These are phyloP conservation scores for Nomada goodeniana DNA, from an alignment of 2,888 invertebrate species.

Conservation along the genomic window DNA sequence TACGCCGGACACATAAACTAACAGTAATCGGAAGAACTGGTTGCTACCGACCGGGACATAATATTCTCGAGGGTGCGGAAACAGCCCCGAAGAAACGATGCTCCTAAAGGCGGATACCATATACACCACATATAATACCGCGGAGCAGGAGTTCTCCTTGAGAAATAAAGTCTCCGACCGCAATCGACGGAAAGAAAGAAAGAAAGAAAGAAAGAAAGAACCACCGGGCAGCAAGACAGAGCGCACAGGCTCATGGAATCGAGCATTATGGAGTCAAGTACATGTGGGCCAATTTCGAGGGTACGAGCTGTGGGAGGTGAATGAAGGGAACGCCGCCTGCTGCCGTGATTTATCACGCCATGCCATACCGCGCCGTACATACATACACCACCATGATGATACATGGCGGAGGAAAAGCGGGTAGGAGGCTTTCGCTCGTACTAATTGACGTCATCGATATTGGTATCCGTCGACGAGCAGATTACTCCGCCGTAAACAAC, in stretches of 20 bases:
- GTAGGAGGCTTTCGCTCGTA: conserved; percentile 77
- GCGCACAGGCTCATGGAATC: conserved; percentile 55
- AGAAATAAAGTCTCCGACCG: conserved; percentile 42
- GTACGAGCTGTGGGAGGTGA: conserved; percentile 76
- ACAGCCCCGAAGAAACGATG: neutral
- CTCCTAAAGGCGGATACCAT: no score
- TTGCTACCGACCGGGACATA: conserved; percentile 41
- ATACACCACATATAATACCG: neutral
- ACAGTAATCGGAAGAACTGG: conserved; percentile 46
- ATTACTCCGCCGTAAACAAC: conserved; percentile 84
- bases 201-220: conserved; percentile 8
- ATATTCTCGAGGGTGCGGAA: conserved; percentile 13
- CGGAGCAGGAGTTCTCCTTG: neutral
- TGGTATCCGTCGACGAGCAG: conserved; percentile 84
- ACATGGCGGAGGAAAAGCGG: conserved; percentile 77
- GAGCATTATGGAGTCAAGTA: conserved; percentile 78
- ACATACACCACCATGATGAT: conserved; percentile 81
- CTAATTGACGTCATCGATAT: conserved; percentile 85
- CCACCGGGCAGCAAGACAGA: conserved; percentile 6
- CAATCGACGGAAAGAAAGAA: conserved; percentile 27
- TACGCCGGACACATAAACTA: conserved; percentile 51
- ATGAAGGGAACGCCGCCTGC: conserved; percentile 82
- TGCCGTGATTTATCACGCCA: conserved; percentile 83
- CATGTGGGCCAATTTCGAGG: conserved; percentile 77
- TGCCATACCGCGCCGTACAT: conserved; percentile 75